A percentile compares a stretch with the other conserved stretches of the same genome.
Evolutionary conservation across 2,113 vertebrate genomes (phyloP).

Genomic region (Gallinago media): DNA sequence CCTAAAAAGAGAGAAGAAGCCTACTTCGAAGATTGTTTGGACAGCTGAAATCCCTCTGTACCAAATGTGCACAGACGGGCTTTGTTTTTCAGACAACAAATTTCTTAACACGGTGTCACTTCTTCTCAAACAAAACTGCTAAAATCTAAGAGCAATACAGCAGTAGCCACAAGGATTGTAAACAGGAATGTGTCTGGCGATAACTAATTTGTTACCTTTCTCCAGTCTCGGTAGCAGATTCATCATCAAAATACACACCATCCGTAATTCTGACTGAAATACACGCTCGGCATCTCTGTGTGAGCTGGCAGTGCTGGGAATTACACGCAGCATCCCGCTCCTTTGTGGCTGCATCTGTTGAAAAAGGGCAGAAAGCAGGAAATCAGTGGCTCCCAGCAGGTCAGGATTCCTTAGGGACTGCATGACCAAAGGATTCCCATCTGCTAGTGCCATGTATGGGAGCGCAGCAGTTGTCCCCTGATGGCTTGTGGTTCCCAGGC

Average conservation of each 20-base stretch:
- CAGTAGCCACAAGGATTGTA: background rate
- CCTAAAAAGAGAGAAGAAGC: background rate
- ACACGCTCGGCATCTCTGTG: rapidly evolving
- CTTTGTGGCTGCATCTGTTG: background rate
- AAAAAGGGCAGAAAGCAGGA: background rate
- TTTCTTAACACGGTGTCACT: background rate
- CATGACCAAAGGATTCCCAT: background rate
- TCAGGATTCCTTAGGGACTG: background rate
- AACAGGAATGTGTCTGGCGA: background rate
- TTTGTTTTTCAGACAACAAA: background rate
- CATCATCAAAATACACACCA: background rate
- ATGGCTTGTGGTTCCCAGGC: background rate
- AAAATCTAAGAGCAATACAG: background rate
- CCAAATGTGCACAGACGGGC: background rate
- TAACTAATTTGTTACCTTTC: background rate
- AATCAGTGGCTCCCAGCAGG: background rate
- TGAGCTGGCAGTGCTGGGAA: background rate
- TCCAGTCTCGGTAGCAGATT: background rate
- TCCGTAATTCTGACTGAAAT: background rate
- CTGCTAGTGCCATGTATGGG: background rate
- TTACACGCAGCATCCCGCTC: background rate
- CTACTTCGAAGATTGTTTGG: background rate
- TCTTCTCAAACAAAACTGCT: background rate
- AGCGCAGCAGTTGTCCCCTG: background rate
- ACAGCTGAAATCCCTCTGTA: background rate